Base-by-base conservation (phyloP, 2,888 invertebrate genomes). In the Spodoptera picta region DNA sequence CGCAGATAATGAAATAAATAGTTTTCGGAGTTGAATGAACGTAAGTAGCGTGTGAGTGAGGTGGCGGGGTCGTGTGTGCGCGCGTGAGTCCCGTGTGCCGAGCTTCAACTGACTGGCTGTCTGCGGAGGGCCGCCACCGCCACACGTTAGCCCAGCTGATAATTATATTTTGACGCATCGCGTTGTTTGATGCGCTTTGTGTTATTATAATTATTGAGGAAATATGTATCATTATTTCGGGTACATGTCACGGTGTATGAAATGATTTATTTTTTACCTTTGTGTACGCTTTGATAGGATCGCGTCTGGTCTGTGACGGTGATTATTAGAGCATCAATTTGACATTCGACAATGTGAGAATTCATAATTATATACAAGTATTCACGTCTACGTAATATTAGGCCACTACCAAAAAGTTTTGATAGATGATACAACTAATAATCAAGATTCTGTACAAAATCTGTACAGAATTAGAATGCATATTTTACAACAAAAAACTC, bases 111-210 rank as follows among this genome's bases (percentile, higher is more conserved):
- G 90, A 78, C 83, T 76, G 79, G 71, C 60, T 65, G 75, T 73
- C 73, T 69, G 72, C 66, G 65, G 67, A 69, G 75, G 73, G 75
- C 77, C 76, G 81, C 65, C 83, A 87, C 90, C 76, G 81, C 65
- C 83, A 87, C 90, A 91, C 90, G 89, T 90, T 89, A 88, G 83
- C 83, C 80, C 83, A 82, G 84, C 84, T 84, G 86, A 85, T 86
- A 82, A 86, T 85, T 86, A 82, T 82, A 85, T 86, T 88, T 86
- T 85, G 88, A 88, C 87, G 88, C 85, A 79, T 79, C 72, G 76
- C 48, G 58, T 63, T 67, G 73, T 77, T 60, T 71, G 60, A 42
- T 69, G 71, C 73, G 80, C 80, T 80, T 79, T 78, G 77, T 82
- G 77, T 78, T 72, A 81, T 83, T 83, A 81, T 80, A 76, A 79